A percentile compares a stretch with the other conserved stretches of the same genome.
These are phyloP conservation scores for Antheraea mylitta DNA, from an alignment of 1,140 invertebrate species.

Conservation along the genomic window DNA sequence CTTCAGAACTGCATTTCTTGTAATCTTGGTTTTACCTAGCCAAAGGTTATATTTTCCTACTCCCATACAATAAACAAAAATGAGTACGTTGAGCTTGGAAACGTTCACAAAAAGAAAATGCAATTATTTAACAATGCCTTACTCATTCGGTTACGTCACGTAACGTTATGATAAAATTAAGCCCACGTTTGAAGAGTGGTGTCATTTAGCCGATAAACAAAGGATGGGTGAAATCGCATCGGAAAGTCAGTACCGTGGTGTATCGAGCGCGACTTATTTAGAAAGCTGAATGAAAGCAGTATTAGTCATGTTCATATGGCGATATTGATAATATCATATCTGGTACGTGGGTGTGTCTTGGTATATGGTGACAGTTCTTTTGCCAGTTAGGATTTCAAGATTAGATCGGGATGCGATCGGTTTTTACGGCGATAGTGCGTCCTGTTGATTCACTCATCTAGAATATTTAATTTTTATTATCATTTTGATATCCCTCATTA, in stretches of 20 bases:
- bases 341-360: constrained; percentile 22
- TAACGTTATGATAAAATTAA: constrained; percentile 4
- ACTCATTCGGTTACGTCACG: neutral
- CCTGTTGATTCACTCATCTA: neutral
- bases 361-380: constrained; percentile 21
- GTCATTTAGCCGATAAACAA: constrained; percentile 4
- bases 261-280: neutral
- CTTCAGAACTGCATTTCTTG: no score
- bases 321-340: constrained; percentile 12
- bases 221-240: constrained; percentile 7
- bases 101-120: no score
- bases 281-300: constrained; percentile 5
- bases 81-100: neutral
- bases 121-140: neutral
- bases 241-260: neutral
- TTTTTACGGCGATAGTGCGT: neutral
- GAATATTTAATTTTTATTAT: neutral
- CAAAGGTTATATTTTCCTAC: no score
- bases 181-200: neutral
- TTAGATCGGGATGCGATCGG: neutral
- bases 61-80: no score
- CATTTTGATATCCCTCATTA: neutral
- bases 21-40: no score
- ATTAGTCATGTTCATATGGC: constrained; percentile 9
- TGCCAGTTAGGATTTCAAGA: constrained; percentile 2